Conservation (phyloP, 2,797 vertebrate genomes). For the Characodon lateralis region DNA sequence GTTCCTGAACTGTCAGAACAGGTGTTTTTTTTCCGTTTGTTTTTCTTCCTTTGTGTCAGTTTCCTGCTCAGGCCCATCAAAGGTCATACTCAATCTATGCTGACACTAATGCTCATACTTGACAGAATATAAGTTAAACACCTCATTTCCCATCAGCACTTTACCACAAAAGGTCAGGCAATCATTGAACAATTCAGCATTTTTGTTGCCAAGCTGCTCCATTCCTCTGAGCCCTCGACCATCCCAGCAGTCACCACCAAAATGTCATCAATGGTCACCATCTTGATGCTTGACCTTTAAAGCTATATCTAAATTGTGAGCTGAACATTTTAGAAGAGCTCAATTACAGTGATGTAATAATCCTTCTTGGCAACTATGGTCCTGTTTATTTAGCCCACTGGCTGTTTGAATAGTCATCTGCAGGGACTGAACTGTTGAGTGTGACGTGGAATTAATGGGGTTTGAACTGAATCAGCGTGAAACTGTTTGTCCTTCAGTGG, state of each 20-base stretch:
- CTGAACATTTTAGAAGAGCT: background rate
- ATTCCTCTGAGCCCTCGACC: constrained; percentile 12
- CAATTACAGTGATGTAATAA: constrained; percentile 22
- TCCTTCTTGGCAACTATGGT: constrained; percentile 11
- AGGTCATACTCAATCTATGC: constrained; percentile 25
- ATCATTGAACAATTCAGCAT: constrained; percentile 28
- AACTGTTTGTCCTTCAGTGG: constrained; percentile 23
- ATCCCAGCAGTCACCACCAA: constrained; percentile 26
- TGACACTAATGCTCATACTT: constrained; percentile 27
- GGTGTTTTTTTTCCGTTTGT: background rate
- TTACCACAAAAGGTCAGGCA: constrained; percentile 49
- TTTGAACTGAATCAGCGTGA: constrained; percentile 31
- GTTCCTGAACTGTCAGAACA: constrained; percentile 3
- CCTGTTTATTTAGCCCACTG: constrained; percentile 28
- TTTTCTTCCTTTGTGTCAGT: background rate
- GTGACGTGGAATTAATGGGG: constrained; percentile 24
- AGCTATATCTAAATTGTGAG: background rate
- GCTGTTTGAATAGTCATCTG: constrained; percentile 24
- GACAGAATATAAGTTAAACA: constrained; percentile 40
- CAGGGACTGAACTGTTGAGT: constrained; percentile 23
- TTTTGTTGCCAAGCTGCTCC: constrained; percentile 20
- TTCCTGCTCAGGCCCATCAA: constrained; percentile 12
- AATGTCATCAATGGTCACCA: constrained; percentile 40
- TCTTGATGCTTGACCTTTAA: constrained; percentile 18
- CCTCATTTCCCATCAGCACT: constrained; percentile 41